Conservation (phyloP, 2,797 vertebrate genomes). For the Rhynchotus rufescens region DNA sequence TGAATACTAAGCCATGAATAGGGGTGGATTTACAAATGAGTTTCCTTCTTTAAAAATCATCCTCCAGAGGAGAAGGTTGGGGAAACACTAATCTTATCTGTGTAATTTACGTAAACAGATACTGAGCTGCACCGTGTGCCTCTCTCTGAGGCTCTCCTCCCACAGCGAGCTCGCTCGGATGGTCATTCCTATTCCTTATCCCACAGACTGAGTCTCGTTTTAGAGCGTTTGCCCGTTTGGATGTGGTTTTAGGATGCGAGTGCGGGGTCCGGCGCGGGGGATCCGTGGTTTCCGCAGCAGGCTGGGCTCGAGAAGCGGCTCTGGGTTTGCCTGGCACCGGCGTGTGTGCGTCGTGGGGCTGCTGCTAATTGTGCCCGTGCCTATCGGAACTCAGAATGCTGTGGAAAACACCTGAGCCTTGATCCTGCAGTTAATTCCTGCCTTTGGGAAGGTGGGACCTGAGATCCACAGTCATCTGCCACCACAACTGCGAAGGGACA, state of each 20-base stretch:
- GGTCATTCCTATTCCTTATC: not conserved
- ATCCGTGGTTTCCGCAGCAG: slow-evolving; percentile 11
- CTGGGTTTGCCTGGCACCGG: not conserved
- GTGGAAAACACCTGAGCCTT: no score
- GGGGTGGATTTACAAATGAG: not conserved
- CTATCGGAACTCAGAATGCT: fast-evolving
- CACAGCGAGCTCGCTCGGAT: fast-evolving
- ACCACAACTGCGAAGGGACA: fast-evolving
- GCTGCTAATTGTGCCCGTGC: not conserved
- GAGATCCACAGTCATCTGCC: fast-evolving
- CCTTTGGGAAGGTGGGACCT: not conserved
- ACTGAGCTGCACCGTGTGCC: fast-evolving
- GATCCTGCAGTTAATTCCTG: not conserved
- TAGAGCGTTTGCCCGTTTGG: not conserved
- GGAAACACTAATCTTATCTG: not conserved
- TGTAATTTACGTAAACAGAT: not conserved
- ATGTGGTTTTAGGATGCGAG: not conserved
- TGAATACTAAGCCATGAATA: fast-evolving
- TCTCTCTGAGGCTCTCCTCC: not conserved
- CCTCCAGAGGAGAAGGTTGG: not conserved
- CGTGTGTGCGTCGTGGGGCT: fast-evolving
- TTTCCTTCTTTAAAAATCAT: not conserved
- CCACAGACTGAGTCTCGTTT: not conserved
- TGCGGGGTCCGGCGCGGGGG: not conserved
- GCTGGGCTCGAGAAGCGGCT: slow-evolving; percentile 8